Evolutionary conservation across 1,140 invertebrate species (phyloP).

Genomic region (Acromyrmex charruanus): DNA sequence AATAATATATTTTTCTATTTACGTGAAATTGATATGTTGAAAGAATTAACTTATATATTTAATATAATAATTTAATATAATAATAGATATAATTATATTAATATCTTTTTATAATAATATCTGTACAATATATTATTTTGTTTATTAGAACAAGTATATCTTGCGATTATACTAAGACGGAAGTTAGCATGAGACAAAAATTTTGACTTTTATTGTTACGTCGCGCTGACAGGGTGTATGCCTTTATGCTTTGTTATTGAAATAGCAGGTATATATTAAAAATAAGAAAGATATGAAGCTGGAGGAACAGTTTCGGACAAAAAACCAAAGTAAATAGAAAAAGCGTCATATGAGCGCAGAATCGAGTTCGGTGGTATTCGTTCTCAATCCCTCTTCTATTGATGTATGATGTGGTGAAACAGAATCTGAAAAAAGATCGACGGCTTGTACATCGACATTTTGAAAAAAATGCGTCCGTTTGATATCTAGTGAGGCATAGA

Average conservation of each 20-base stretch:
- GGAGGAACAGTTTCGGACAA: neutral
- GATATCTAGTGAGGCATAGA: neutral
- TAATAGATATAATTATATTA: neutral
- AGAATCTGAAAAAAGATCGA: constrained; percentile 65
- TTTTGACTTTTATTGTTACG: neutral
- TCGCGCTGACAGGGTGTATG: neutral
- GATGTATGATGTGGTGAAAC: constrained; percentile 53
- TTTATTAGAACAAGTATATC: constrained; percentile 4
- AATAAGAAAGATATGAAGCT: neutral
- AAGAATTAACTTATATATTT: neutral
- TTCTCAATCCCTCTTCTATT: constrained; percentile 61
- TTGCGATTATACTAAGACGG: neutral
- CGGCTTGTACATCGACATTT: constrained; percentile 51
- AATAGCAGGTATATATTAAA: constrained; percentile 9
- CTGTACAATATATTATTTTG: neutral
- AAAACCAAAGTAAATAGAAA: constrained; percentile 54
- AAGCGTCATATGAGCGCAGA: constrained; percentile 44
- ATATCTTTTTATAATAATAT: neutral
- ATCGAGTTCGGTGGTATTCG: constrained; percentile 51
- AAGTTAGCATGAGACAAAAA: neutral
- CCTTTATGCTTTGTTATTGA: constrained; percentile 10
- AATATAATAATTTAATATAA: too few species aligned
- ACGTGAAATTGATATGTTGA: neutral
- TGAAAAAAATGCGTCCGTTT: constrained; percentile 69
- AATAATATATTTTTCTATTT: neutral